Evolutionary conservation across 2,888 invertebrate genomes (phyloP).

Genomic region (Chirona hameri): DNA sequence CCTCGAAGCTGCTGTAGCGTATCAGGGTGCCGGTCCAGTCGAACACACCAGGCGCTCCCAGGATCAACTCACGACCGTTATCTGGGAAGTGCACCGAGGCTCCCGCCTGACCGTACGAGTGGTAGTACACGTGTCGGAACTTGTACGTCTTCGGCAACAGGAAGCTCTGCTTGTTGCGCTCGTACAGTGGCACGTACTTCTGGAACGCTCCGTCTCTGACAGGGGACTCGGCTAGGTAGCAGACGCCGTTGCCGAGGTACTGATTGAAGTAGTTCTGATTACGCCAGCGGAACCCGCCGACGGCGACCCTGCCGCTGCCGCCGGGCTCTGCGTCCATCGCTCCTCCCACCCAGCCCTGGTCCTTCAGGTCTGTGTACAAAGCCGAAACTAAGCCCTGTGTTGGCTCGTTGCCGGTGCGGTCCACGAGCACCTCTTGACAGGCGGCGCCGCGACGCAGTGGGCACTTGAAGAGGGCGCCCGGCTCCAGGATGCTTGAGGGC

Average conservation of each 20-base stretch:
- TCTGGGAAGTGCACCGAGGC: constrained; percentile 43
- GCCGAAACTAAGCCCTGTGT: too few species aligned
- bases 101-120: constrained; percentile 43
- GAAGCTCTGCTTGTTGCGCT: constrained; percentile 32
- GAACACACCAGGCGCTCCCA: constrained; percentile 61
- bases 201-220: not conserved
- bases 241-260: constrained; percentile 45
- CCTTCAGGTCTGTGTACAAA: constrained; percentile 45
- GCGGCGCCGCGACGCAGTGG: constrained; percentile 36
- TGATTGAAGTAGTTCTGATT: constrained; percentile 39
- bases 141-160: too few species aligned
- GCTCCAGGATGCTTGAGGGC: constrained; percentile 44
- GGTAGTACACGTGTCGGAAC: constrained; percentile 44
- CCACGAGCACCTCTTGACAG: constrained; percentile 50
- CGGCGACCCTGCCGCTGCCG: constrained; percentile 33
- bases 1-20: constrained; percentile 38
- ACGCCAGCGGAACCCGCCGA: constrained; percentile 50
- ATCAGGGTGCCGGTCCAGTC: constrained; percentile 56
- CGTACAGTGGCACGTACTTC: constrained; percentile 27
- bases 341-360: constrained; percentile 53
- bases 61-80: constrained; percentile 48
- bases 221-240: constrained; percentile 43
- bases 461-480: constrained; percentile 55
- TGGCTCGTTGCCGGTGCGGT: constrained; percentile 44
- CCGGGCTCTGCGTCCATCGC: not conserved